Base-by-base conservation (phyloP, 1,140 invertebrate species). In the Apis laboriosa region DNA sequence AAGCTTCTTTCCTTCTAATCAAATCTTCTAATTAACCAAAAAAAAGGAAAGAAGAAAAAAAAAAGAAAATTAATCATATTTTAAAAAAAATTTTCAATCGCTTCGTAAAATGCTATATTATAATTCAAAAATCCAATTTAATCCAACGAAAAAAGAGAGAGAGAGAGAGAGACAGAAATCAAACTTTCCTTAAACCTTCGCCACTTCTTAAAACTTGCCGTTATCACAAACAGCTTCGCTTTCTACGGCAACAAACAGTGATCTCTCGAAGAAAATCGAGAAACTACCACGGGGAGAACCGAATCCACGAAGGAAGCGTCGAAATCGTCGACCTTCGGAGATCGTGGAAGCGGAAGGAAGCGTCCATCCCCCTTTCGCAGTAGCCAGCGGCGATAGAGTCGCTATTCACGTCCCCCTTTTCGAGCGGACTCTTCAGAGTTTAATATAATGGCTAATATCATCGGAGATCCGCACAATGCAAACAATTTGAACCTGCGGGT, bases 391-490 rank as follows among this genome's bases (percentile, higher is more conserved):
- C 77, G 78, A 70, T 58, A 28, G 77, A 80, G 63, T 24, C 72
- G 73, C 73, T 80, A 79, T 88, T 84, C 84, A 80, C 80, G 63
- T 86, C 66, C 79, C 72, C 80, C 80, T 76, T 74, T 85, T 83
- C 86, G 66, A 77, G 19, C 77, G 85, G 88, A 79, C 85, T 87
- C 90, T 87, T 90, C 83, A 84, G 87, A 91, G 90, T 91, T 91
- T 91, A 90, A 90, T 91, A 91, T 90, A 91, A 91, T 90, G 80
- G 88, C 85, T 90, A 91, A 91, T 91, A 91, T 90, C 87, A 90
- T 87, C 87, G 88, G 86, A 87, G 87, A 91, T 91, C 87, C 86
- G 87, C 81, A 91, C 90, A 90, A 91, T 91, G 88, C 90, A 91
- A 91, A 91, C 90, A 91, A 90, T 90, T 91, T 88, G 84, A 91